These are phyloP conservation scores for Pluvialis apricaria DNA, from an alignment of 2,113 vertebrate species.

Conservation along the genomic window DNA sequence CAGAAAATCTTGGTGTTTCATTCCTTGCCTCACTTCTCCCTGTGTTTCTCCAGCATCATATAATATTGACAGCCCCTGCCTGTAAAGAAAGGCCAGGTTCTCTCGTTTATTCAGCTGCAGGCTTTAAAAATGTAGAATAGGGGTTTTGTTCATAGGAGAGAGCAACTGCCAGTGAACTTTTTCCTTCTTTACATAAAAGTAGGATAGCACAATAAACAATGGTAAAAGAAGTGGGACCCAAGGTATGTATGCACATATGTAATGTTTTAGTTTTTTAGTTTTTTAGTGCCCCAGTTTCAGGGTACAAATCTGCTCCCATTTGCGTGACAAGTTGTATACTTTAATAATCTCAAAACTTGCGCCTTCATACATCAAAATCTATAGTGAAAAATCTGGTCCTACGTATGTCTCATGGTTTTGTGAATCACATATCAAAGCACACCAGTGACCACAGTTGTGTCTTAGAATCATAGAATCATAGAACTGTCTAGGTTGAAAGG, in stretches of 20 bases:
- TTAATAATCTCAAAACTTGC: neutral
- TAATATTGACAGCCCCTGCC: constrained; percentile 61
- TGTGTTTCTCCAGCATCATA: constrained; percentile 67
- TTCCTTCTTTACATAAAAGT: constrained; percentile 60
- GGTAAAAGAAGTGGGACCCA: constrained; percentile 24
- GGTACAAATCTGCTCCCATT: neutral
- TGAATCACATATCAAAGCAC: neutral
- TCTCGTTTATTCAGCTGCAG: constrained; percentile 65
- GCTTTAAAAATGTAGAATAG: constrained; percentile 66
- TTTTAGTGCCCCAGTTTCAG: neutral
- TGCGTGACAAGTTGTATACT: neutral
- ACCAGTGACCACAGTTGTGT: neutral
- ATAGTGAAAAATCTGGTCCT: neutral
- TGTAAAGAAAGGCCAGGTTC: constrained; percentile 66
- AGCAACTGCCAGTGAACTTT: constrained; percentile 65
- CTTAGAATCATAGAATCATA: too few relatives aligned
- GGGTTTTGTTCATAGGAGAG: constrained; percentile 54
- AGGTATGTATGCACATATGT: neutral
- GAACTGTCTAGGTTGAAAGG: too few relatives aligned
- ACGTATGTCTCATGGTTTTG: neutral
- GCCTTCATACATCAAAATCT: neutral
- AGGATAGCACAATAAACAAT: constrained; percentile 66
- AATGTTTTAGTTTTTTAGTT: neutral
- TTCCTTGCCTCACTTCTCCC: constrained; percentile 67
- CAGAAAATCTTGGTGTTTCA: constrained; percentile 70